A percentile compares a stretch with the other conserved stretches of the same genome.
These are phyloP conservation scores for Theretra japonica DNA, from an alignment of 2,888 invertebrate species.

Conservation along the genomic window DNA sequence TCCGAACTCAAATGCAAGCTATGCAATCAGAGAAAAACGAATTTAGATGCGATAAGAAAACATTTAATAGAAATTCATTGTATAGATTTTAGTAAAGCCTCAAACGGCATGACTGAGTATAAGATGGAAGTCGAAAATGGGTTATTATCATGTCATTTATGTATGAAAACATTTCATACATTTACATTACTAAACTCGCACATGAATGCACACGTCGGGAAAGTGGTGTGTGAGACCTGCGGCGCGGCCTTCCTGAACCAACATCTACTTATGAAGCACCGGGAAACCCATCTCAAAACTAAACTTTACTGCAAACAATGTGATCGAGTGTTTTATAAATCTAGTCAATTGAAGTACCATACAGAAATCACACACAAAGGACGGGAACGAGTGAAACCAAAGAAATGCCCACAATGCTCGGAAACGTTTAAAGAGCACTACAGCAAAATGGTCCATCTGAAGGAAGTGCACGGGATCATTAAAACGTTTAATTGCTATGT, in stretches of 20 bases:
- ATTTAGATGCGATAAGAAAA: constrained; percentile 49
- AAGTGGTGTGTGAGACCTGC: constrained; percentile 66
- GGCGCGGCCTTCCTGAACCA: constrained; percentile 62
- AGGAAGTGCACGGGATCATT: constrained; percentile 55
- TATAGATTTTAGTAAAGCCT: constrained; percentile 49
- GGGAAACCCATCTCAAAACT: constrained; percentile 52
- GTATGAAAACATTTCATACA: constrained; percentile 51
- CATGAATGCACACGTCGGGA: constrained; percentile 63
- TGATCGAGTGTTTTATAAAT: constrained; percentile 68
- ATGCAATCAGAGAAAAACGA: constrained; percentile 46
- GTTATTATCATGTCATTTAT: constrained; percentile 58
- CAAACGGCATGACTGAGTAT: constrained; percentile 65
- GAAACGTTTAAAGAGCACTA: constrained; percentile 63
- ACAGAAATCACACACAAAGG: constrained; percentile 64
- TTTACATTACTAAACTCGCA: constrained; percentile 59
- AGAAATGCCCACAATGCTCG: constrained; percentile 58
- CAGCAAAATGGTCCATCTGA: constrained; percentile 59
- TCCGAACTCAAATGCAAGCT: constrained; percentile 58
- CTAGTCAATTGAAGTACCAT: constrained; percentile 72
- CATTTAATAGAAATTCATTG: constrained; percentile 55
- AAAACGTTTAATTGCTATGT: constrained; percentile 56
- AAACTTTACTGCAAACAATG: constrained; percentile 63
- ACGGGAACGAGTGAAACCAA: constrained; percentile 48
- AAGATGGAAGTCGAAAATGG: constrained; percentile 54
- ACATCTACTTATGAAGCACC: constrained; percentile 57